Evolutionary conservation across 2,888 invertebrate species (phyloP), one percentile per base, ranked within the genome.

Genomic region (Cecidostiba fungosa): DNA sequence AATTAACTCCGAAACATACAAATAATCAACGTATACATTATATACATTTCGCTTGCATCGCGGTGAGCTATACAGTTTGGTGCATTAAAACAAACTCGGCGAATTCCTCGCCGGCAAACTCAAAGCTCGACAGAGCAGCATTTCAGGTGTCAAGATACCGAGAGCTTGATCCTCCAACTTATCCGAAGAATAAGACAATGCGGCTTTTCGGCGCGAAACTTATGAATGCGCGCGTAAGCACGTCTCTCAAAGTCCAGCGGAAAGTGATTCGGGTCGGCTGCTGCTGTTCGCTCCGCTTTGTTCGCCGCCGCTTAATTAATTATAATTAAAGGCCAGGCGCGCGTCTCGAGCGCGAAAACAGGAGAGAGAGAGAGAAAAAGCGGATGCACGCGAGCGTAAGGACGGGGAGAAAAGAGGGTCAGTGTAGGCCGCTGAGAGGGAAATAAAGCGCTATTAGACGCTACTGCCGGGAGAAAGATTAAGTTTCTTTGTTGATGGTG

Each of bases 221-320:
- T 39, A 59, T 72, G 69, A 72, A 78, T 70, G 74, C 50, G 26
- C 54, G 73, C 62, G 36, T 50, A 72, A 69, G 14, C 72, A 32
- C 62, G 59, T 82, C 73, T 16, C 47, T 66, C 62, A 80, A 80
- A 72, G 80, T 80, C 47, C 74, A 19, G 43, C 32, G 32, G 32
- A 74, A 82, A 82, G 81, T 82, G 81, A 82, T 82, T 82, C 26
- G 73, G 74, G 82, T 66, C 19, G 69, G 23, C 69, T 32, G 69
- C 29, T 47, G 54, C n/a, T 32, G 23, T 3, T 14, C 66, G 12
- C 39, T 39, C 81, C 6, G 87, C 88, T 87, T 88, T 88, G 86
- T 88, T 88, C 83, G 32, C 14, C 87, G 84, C 85, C 88, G 88
- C 87, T 90, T 89, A 88, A 90, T 89, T 89, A 90, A 89, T 90